Percentiles rank a stretch among this genome's conserved stretches.
Evolutionary conservation across 2,888 invertebrate genomes (phyloP).

Genomic region (Crepidodera aurea): DNA sequence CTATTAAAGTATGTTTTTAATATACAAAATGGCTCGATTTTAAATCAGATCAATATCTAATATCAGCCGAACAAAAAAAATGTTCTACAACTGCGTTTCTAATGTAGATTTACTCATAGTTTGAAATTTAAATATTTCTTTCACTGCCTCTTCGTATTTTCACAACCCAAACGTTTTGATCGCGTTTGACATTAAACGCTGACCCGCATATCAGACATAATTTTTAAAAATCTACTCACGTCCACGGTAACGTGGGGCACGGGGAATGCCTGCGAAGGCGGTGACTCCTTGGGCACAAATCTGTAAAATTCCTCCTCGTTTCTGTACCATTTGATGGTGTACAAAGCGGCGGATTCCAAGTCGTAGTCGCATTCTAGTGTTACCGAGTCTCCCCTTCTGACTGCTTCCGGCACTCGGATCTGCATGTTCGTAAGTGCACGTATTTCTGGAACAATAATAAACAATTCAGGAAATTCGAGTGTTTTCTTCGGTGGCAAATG

Average conservation of each 20-base stretch:
- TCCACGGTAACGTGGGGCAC: conserved; percentile 63
- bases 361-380: conserved; percentile 64
- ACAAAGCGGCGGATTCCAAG: conserved; percentile 64
- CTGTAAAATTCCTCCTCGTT: conserved; percentile 66
- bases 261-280: conserved; percentile 64
- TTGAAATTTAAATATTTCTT: too few relatives aligned
- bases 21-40: too few relatives aligned
- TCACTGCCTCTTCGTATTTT: too few relatives aligned
- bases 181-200: too few relatives aligned
- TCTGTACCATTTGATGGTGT: conserved; percentile 67
- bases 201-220: too few relatives aligned
- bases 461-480: conserved; percentile 23
- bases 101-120: too few relatives aligned
- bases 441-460: conserved; percentile 54
- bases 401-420: conserved; percentile 63
- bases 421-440: conserved; percentile 57
- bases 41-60: too few relatives aligned
- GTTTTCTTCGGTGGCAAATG: conserved; percentile 2
- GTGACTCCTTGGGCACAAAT: conserved; percentile 65
- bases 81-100: too few relatives aligned
- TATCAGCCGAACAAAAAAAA: too few relatives aligned
- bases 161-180: too few relatives aligned
- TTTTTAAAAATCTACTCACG: conserved; percentile 61
- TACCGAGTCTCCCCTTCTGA: conserved; percentile 62
- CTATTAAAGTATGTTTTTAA: too few relatives aligned